phyloP scores from a whole-genome alignment of 1,140 invertebrate species.

The Bactericera cockerelli region DNA sequence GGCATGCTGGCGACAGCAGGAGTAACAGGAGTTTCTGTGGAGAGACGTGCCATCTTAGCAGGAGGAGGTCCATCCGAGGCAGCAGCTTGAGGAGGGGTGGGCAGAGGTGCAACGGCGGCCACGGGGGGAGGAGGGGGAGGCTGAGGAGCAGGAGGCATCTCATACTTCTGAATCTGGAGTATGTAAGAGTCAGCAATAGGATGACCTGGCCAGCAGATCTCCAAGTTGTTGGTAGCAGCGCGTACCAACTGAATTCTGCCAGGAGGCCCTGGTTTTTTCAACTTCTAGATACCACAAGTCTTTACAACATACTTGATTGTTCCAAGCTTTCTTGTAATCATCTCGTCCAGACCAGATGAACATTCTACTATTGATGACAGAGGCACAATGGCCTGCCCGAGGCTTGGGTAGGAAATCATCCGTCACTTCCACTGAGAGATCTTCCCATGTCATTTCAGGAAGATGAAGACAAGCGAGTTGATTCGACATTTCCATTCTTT shows the following conservation, averaged over 20 bases:
- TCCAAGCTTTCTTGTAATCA: constrained; percentile 98
- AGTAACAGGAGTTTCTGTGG: background rate
- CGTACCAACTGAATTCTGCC: constrained; percentile 80
- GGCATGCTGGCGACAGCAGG: constrained; percentile 18
- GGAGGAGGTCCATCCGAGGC: constrained; percentile 14
- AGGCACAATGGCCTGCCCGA: constrained; percentile 91
- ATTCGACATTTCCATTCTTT: constrained; percentile 99
- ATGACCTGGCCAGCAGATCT: constrained; percentile 87
- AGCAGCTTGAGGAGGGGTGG: constrained; percentile 28
- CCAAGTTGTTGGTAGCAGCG: constrained; percentile 80
- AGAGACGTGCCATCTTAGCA: background rate
- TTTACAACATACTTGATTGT: constrained; percentile 99
- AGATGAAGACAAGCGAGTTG: constrained; percentile 88
- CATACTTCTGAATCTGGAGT: constrained; percentile 85
- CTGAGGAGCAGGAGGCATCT: constrained; percentile 48
- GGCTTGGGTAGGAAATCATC: constrained; percentile 85
- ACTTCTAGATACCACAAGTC: constrained; percentile 98
- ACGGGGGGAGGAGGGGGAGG: constrained; percentile 16
- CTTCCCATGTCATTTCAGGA: constrained; percentile 83
- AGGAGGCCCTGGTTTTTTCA: constrained; percentile 73
- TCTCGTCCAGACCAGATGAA: constrained; percentile 99
- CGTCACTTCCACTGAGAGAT: constrained; percentile 64
- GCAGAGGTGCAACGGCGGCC: constrained; percentile 31
- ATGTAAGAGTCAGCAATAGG: constrained; percentile 85
- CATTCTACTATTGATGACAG: constrained; percentile 82